phyloP scores from a whole-genome alignment of 2,113 vertebrate species.

The Chrysemys picta region DNA sequence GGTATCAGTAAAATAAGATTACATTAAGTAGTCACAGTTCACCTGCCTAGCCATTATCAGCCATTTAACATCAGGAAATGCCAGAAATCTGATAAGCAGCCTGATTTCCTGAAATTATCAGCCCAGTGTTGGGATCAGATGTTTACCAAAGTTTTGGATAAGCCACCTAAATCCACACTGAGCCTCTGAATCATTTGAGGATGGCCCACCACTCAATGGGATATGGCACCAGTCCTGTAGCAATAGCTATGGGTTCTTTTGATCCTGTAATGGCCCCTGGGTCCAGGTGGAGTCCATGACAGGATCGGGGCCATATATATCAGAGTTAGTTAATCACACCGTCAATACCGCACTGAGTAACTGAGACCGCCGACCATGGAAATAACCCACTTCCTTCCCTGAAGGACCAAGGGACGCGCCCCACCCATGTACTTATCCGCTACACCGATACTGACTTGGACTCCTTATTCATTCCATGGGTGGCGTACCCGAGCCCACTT shows the following conservation, averaged over 20 bases:
- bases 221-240: fast-evolving
- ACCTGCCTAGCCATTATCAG: slow-evolving; percentile 53
- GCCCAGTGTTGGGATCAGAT: slow-evolving; percentile 38
- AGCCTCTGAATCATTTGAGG: background rate
- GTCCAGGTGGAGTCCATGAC: background rate
- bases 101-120: slow-evolving; percentile 23
- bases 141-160: slow-evolving; percentile 29
- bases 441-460: too few relatives aligned
- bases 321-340: background rate
- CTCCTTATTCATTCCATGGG: too few relatives aligned
- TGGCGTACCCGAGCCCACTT: too few relatives aligned
- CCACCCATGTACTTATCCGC: too few relatives aligned
- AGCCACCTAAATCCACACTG: background rate
- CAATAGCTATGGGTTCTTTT: background rate
- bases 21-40: slow-evolving; percentile 62
- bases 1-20: background rate
- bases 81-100: slow-evolving; percentile 40
- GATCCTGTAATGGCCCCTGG: background rate
- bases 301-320: background rate
- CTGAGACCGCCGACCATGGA: too few relatives aligned
- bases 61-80: slow-evolving; percentile 43
- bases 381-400: too few relatives aligned
- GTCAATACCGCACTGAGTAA: too few relatives aligned
- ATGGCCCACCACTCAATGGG: fast-evolving
- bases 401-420: too few relatives aligned